Evolutionary conservation across 2,888 invertebrate species (phyloP).

Genomic region (Philopedon plagiatum): DNA sequence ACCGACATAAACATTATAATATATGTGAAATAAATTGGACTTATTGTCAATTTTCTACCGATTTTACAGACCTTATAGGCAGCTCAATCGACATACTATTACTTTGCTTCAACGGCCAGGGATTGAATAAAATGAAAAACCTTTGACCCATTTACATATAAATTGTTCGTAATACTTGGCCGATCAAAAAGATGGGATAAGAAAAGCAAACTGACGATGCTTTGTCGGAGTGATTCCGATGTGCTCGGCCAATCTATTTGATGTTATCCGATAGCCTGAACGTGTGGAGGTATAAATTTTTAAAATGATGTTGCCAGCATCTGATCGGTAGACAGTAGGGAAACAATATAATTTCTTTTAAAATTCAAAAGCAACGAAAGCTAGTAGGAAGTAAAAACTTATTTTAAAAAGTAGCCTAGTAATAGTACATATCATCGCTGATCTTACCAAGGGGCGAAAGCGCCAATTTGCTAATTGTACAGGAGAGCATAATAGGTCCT

Average conservation of each 20-base stretch:
- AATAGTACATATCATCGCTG: no score
- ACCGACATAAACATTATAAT: slow-evolving; percentile 13
- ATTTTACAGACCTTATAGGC: slow-evolving; percentile 32
- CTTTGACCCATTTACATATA: slow-evolving; percentile 62
- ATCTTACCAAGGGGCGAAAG: no score
- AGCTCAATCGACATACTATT: slow-evolving; percentile 46
- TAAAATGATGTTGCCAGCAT: slow-evolving; percentile 22
- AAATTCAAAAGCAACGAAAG: no score
- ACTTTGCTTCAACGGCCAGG: slow-evolving; percentile 45
- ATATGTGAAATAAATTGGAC: slow-evolving; percentile 23
- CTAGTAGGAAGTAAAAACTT: no score
- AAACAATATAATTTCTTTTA: slow-evolving; percentile 33
- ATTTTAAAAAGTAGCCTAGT: no score
- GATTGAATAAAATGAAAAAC: slow-evolving; percentile 52
- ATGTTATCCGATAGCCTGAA: slow-evolving; percentile 39
- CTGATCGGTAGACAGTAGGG: slow-evolving; percentile 4
- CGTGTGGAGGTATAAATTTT: slow-evolving; percentile 33
- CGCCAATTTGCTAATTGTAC: no score
- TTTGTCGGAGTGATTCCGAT: slow-evolving; percentile 49
- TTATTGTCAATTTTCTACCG: slow-evolving; percentile 38
- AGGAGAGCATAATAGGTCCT: no score
- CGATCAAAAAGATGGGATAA: slow-evolving; percentile 59
- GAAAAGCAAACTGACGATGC: slow-evolving; percentile 55
- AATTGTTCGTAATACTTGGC: slow-evolving; percentile 60
- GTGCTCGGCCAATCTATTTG: slow-evolving; percentile 41